Evolutionary conservation across 2,888 invertebrate species (phyloP), one percentile per base, ranked within the genome.

Genomic region (Leucania comma): DNA sequence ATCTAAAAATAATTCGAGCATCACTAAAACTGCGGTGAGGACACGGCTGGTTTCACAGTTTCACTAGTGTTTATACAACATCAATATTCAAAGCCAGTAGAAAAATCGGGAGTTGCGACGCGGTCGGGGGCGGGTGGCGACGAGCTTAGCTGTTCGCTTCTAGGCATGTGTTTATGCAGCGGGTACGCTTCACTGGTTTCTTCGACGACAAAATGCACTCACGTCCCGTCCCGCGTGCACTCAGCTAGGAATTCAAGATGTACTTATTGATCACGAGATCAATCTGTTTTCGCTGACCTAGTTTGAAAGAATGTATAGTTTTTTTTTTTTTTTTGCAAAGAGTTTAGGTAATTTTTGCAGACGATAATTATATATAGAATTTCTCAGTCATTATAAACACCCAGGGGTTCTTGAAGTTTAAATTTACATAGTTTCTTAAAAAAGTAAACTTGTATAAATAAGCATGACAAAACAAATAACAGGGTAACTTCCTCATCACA

Each of bases 191-290:
- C 91, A 87, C 92, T 91, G 93, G 90, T 89, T 94, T 90, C 90
- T 90, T 88, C 92, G 91, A 94, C 95, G 94, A 93, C 94, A 93
- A 93, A 95, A 95, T 95, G 95, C 95, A 95, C 95, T 95, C 94
- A 93, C 94, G 92, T 91, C 80, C 81, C 87, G 87, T 88, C 88
- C 87, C 91, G 88, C 87, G 88, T 87, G 89, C 92, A 90, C 90
- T 93, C 92, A 89, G 85, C 88, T 88, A 89, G 83, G 89, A 89
- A 93, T 91, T 88, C 88, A 84, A 90, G 80, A 92, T 94, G 91
- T 92, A 92, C 90, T 91, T 93, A 93, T 92, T 93, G 93, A 94
- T 93, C 92, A 90, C 82, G 79, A 84, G 88, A 88, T 90, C 88
- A 89, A 88, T 86, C 85, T 83, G 85, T 85, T 76, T 82, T 71